A percentile compares a stretch with the other conserved stretches of the same genome.
Conservation (phyloP, 1,140 invertebrate genomes). For the Drosophila nigrodunni region DNA sequence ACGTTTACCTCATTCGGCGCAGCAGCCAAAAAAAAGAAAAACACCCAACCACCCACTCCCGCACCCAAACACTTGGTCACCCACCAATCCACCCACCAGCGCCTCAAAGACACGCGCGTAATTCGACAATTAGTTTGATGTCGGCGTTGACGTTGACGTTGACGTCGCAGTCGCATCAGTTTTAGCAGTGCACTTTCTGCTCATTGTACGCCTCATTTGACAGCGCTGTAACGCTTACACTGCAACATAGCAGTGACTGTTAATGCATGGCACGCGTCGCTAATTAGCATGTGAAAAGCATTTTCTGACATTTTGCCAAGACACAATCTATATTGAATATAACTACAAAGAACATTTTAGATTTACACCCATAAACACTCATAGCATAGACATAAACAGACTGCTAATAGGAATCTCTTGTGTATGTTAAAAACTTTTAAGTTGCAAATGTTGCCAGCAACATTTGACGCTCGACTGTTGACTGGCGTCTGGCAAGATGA, state of each 20-base stretch:
- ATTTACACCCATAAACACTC: not conserved
- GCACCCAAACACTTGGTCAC: not conserved
- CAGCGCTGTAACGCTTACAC: constrained; percentile 15
- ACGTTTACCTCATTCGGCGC: constrained; percentile 11
- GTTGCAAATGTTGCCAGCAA: constrained; percentile 14
- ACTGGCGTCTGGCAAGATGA: constrained; percentile 15
- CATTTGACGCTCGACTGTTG: constrained; percentile 20
- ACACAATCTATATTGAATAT: not conserved
- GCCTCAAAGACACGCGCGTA: constrained; percentile 50
- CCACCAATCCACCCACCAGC: constrained; percentile 1
- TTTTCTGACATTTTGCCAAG: not conserved
- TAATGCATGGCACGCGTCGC: constrained; percentile 22
- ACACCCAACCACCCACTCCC: not conserved
- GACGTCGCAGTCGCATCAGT: constrained; percentile 4
- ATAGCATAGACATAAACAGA: not conserved
- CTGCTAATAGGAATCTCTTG: too few relatives aligned
- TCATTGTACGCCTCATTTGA: not conserved
- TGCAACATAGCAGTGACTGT: constrained; percentile 4
- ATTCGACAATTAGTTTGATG: constrained; percentile 62
- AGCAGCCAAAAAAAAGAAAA: not conserved
- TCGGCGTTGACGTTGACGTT: constrained; percentile 34
- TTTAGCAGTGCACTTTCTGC: constrained; percentile 4
- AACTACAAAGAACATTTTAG: not conserved
- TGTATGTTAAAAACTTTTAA: too few relatives aligned
- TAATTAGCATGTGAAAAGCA: not conserved